Conservation (phyloP, 2,888 invertebrate genomes). For the Listrodromus nycthemerus region DNA sequence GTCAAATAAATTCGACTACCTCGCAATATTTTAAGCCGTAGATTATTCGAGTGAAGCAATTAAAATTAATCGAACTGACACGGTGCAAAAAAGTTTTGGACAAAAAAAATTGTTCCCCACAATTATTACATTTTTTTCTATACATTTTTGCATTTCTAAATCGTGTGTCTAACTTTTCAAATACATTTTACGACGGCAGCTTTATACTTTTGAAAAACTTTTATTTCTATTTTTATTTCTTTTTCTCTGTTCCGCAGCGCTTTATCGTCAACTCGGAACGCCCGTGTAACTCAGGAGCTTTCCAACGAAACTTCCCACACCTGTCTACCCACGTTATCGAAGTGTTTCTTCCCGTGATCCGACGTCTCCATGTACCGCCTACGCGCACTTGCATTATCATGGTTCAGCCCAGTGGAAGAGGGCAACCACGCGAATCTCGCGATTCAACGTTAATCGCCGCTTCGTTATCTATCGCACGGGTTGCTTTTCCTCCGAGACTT, state of each 20-base stretch:
- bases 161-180: no score
- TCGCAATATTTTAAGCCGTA: no score
- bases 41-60: no score
- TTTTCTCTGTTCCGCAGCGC: neutral
- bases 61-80: no score
- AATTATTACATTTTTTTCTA: no score
- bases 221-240: neutral
- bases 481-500: neutral
- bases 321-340: constrained; percentile 43
- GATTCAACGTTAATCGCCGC: constrained; percentile 6
- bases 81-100: no score
- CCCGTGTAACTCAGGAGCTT: neutral
- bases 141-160: no score
- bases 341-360: constrained; percentile 33
- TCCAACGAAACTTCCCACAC: constrained; percentile 4
- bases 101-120: no score
- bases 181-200: neutral
- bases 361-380: neutral
- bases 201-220: neutral
- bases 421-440: neutral
- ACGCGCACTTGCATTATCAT: constrained; percentile 2
- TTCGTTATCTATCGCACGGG: neutral
- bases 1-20: no score
- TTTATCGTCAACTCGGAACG: neutral
- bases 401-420: neutral